Evolutionary conservation across 2,888 invertebrate genomes (phyloP).

Genomic region (Shargacucullia verbasci): DNA sequence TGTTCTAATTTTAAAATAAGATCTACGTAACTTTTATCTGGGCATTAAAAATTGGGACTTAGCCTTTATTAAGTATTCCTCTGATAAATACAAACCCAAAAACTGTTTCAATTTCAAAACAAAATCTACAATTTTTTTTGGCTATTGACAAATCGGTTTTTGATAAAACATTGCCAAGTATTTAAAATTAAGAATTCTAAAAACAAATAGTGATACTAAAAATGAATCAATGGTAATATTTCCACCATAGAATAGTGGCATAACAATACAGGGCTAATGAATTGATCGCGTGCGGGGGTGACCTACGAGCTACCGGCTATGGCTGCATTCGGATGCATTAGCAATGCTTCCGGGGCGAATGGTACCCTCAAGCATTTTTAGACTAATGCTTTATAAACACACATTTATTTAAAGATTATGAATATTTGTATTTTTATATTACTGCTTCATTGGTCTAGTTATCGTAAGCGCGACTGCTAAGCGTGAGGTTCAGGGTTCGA

Average conservation of each 20-base stretch:
- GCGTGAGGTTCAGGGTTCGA: too few relatives aligned
- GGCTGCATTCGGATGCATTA: constrained; percentile 89
- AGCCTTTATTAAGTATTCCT: too few relatives aligned
- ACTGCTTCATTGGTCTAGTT: too few relatives aligned
- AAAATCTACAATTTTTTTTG: too few relatives aligned
- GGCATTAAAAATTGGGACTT: too few relatives aligned
- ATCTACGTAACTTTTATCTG: too few relatives aligned
- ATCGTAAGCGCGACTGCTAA: too few relatives aligned
- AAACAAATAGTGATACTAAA: constrained; percentile 34
- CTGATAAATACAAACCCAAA: too few relatives aligned
- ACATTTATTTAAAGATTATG: constrained; percentile 8
- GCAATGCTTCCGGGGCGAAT: constrained; percentile 81
- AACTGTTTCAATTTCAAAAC: too few relatives aligned
- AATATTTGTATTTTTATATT: too few relatives aligned
- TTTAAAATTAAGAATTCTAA: neutral
- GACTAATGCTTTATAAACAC: constrained; percentile 51
- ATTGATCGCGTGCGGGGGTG: constrained; percentile 82
- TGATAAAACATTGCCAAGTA: neutral
- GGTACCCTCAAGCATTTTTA: constrained; percentile 54
- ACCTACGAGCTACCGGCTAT: constrained; percentile 59
- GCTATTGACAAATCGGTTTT: too few relatives aligned
- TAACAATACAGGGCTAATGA: constrained; percentile 82
- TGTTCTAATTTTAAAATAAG: too few relatives aligned
- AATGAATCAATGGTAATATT: constrained; percentile 49
- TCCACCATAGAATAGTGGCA: constrained; percentile 55